phyloP scores from a whole-genome alignment of 2,113 vertebrate species.

The Cnemophilus loriae region DNA sequence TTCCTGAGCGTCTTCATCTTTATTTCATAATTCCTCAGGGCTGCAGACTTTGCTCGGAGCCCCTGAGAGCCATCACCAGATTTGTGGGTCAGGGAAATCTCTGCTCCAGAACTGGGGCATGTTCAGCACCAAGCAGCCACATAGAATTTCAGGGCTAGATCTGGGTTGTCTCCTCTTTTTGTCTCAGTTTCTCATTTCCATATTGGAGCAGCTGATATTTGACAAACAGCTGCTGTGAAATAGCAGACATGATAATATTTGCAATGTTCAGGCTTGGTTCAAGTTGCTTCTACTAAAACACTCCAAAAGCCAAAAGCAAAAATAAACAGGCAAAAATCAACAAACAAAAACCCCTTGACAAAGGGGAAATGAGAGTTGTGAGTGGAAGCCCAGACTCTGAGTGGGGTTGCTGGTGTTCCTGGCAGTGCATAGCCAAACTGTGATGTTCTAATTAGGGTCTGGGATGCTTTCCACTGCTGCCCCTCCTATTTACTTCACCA shows the following conservation, averaged over 20 bases:
- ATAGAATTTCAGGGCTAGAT: neutral
- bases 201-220: neutral
- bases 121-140: neutral
- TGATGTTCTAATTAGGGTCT: accelerated
- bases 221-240: neutral
- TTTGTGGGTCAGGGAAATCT: neutral
- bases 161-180: neutral
- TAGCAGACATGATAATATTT: neutral
- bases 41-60: neutral
- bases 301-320: neutral
- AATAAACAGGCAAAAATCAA: neutral
- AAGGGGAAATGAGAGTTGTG: neutral
- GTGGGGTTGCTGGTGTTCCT: neutral
- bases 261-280: neutral
- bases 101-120: neutral
- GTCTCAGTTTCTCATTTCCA: neutral
- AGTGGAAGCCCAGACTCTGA: neutral
- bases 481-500: neutral
- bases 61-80: neutral
- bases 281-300: neutral
- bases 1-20: neutral
- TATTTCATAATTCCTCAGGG: neutral
- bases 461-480: neutral
- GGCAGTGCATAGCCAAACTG: accelerated
- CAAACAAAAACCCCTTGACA: neutral